A percentile compares a stretch with the other conserved stretches of the same genome.
phyloP scores from a whole-genome alignment of 2,888 invertebrate species.

The Ochropacha duplaris region DNA sequence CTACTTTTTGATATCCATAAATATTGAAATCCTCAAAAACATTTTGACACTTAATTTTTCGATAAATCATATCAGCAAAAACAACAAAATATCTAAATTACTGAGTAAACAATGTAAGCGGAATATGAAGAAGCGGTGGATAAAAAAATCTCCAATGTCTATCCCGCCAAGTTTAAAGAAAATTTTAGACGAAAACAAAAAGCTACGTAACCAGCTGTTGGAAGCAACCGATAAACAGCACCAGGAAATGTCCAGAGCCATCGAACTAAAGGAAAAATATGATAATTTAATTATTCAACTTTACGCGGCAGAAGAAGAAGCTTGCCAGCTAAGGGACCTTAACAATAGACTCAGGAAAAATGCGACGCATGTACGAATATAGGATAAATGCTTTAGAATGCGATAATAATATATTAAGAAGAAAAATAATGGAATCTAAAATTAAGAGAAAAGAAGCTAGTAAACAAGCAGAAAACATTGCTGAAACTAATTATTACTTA shows the following conservation, averaged over 20 bases:
- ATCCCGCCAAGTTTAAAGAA: slow-evolving; percentile 27
- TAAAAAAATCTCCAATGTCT: slow-evolving; percentile 12
- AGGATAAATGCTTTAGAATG: slow-evolving; percentile 36
- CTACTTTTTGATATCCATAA: not conserved
- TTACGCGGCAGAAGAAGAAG: slow-evolving; percentile 43
- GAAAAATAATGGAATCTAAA: slow-evolving; percentile 45
- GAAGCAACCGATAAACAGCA: slow-evolving; percentile 65
- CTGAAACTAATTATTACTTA: slow-evolving; percentile 60
- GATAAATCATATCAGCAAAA: not conserved
- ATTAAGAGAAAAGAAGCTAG: slow-evolving; percentile 57
- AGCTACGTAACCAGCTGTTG: slow-evolving; percentile 39
- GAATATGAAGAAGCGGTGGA: slow-evolving; percentile 34
- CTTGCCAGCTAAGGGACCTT: slow-evolving; percentile 32
- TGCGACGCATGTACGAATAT: slow-evolving; percentile 24
- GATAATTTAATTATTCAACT: slow-evolving; percentile 37
- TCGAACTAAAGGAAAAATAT: slow-evolving; percentile 62
- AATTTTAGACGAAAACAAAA: slow-evolving; percentile 43
- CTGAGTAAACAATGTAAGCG: slow-evolving; percentile 1
- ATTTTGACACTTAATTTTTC: not conserved
- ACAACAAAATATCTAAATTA: not conserved
- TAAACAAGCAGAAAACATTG: slow-evolving; percentile 45
- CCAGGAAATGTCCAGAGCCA: slow-evolving; percentile 71
- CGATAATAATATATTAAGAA: slow-evolving; percentile 50
- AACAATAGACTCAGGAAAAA: slow-evolving; percentile 25
- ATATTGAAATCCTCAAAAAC: not conserved